Evolutionary conservation across 2,113 vertebrate genomes (phyloP).

Genomic region (Urocynchramus pylzowi): DNA sequence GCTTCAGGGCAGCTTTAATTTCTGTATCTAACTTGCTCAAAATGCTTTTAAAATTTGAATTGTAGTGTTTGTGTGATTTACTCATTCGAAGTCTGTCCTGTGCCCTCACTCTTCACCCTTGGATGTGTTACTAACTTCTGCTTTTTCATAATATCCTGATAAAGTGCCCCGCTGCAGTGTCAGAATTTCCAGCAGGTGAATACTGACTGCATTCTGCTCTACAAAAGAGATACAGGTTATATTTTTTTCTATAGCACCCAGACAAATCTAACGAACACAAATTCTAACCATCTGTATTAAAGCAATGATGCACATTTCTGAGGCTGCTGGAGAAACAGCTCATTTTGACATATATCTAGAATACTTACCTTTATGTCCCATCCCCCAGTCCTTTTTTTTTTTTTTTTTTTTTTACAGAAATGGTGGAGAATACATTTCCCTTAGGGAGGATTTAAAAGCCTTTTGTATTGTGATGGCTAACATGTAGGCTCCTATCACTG

Average conservation of each 20-base stretch:
- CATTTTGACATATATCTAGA: constrained; percentile 57
- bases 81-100: not conserved
- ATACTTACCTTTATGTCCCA: constrained; percentile 8
- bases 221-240: not conserved
- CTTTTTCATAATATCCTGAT: not conserved
- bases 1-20: constrained; percentile 13
- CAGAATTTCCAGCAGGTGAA: not conserved
- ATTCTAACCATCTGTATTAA: constrained; percentile 45
- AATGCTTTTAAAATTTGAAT: constrained; percentile 19
- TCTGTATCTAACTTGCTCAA: constrained; percentile 23
- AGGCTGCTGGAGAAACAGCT: constrained; percentile 44
- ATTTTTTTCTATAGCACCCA: not conserved
- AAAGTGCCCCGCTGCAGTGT: not conserved
- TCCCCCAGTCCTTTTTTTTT: constrained; percentile 23
- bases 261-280: constrained; percentile 1
- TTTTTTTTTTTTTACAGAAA: constrained; percentile 68
- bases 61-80: not conserved
- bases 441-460: constrained; percentile 62
- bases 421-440: constrained; percentile 49
- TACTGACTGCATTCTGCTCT: not conserved
- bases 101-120: not conserved
- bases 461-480: constrained; percentile 50
- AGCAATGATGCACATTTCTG: constrained; percentile 30
- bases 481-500: constrained; percentile 25
- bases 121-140: not conserved